These are phyloP conservation scores for Melanogrammus aeglefinus DNA, from an alignment of 2,797 vertebrate species.

Conservation along the genomic window DNA sequence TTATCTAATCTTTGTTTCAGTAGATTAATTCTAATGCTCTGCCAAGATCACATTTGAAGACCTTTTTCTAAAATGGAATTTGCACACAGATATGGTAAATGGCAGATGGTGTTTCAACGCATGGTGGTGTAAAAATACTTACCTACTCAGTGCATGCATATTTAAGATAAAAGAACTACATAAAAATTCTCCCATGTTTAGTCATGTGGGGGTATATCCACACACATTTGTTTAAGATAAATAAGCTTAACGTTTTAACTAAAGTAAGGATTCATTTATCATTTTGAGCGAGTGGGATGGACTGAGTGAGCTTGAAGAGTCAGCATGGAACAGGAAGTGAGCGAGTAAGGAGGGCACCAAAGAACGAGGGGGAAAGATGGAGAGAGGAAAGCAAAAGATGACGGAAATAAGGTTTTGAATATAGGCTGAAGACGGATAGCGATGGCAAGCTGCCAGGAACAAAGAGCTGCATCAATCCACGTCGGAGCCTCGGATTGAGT, in stretches of 20 bases:
- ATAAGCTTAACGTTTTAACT: neutral
- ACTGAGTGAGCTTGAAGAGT: neutral
- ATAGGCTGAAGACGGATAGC: neutral
- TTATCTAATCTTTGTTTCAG: neutral
- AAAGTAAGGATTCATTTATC: neutral
- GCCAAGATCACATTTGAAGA: neutral
- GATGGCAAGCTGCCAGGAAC: neutral
- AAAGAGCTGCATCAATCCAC: neutral
- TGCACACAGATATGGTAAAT: neutral
- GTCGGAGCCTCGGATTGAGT: neutral
- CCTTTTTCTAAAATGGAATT: neutral
- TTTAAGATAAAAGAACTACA: neutral
- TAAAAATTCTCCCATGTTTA: neutral
- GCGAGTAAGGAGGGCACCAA: neutral
- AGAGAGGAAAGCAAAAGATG: neutral
- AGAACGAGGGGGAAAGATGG: constrained; percentile 7
- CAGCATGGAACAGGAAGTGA: neutral
- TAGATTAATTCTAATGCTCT: neutral
- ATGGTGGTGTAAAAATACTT: neutral
- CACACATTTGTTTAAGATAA: neutral
- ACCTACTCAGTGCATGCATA: neutral
- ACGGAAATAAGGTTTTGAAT: neutral
- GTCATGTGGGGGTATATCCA: neutral
- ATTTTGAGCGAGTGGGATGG: neutral
- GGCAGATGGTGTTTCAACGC: neutral